A percentile compares a stretch with the other conserved stretches of the same genome.
These are phyloP conservation scores for Archegozetes longisetosus DNA, from an alignment of 1,140 invertebrate genomes.

Conservation along the genomic window DNA sequence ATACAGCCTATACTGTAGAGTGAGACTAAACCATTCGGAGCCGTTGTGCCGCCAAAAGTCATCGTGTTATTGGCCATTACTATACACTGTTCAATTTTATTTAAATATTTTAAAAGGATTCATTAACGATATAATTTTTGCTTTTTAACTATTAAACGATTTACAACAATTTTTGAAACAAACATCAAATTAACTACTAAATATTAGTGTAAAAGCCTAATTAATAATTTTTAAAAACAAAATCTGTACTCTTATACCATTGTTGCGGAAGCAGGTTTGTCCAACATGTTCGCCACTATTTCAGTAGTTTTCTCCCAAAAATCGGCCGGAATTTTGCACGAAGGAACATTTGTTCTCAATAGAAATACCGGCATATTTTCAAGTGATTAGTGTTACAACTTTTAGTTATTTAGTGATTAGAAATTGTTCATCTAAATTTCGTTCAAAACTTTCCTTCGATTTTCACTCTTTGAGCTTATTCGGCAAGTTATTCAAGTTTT, in stretches of 20 bases:
- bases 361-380: background rate
- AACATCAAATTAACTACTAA: too few relatives aligned
- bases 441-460: too few relatives aligned
- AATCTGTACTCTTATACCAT: background rate
- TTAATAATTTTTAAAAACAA: background rate
- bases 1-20: slow-evolving; percentile 45
- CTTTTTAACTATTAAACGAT: too few relatives aligned
- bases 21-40: slow-evolving; percentile 40
- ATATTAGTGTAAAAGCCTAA: background rate
- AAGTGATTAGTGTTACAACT: too few relatives aligned
- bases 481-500: too few relatives aligned
- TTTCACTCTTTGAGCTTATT: too few relatives aligned
- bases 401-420: too few relatives aligned
- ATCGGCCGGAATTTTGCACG: background rate
- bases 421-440: too few relatives aligned
- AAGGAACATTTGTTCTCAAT: background rate
- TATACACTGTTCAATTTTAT: slow-evolving; percentile 26
- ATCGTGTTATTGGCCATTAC: slow-evolving; percentile 40
- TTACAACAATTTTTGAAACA: too few relatives aligned
- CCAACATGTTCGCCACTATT: slow-evolving; percentile 3
- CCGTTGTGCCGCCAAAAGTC: slow-evolving; percentile 41
- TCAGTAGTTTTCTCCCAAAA: background rate
- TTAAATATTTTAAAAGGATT: too few relatives aligned
- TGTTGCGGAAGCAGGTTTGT: background rate
- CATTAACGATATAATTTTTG: too few relatives aligned